Conservation (phyloP, 2,797 vertebrate genomes). For the Trematomus bernacchii region DNA sequence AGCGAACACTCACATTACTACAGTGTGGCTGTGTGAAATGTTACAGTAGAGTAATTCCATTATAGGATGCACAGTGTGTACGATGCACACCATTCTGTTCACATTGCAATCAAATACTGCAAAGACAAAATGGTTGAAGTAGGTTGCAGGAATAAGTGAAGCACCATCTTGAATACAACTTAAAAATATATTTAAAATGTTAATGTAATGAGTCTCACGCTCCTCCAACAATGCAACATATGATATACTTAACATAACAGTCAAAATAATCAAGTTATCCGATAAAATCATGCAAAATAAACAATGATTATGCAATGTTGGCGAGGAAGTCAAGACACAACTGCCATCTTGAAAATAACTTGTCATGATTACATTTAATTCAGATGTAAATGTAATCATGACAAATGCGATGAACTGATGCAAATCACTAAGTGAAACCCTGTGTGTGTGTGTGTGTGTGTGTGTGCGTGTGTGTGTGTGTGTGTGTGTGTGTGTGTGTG, state of each 20-base stretch:
- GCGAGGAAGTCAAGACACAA: too few relatives aligned
- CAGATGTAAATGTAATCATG: conserved; percentile 27
- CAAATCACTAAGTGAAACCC: conserved; percentile 36
- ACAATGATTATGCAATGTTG: too few relatives aligned
- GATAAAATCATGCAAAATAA: too few relatives aligned
- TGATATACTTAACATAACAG: too few relatives aligned
- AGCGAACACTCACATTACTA: not conserved
- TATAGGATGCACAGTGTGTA: not conserved
- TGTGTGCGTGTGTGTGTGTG: not conserved
- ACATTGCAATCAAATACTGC: not conserved
- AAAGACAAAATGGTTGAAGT: too few relatives aligned
- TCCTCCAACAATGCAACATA: too few relatives aligned
- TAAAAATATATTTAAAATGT: conserved; percentile 9
- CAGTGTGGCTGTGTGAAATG: not conserved
- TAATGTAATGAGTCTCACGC: too few relatives aligned
- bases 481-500: not conserved
- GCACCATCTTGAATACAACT: not conserved
- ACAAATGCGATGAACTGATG: not conserved
- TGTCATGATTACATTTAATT: not conserved
- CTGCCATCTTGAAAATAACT: too few relatives aligned
- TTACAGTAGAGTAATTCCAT: not conserved
- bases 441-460: conserved; percentile 1
- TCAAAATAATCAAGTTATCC: too few relatives aligned
- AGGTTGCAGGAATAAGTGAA: too few relatives aligned
- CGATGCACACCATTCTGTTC: not conserved